Evolutionary conservation across 2,888 invertebrate species (phyloP).

Genomic region (Cheilosia variabilis): DNA sequence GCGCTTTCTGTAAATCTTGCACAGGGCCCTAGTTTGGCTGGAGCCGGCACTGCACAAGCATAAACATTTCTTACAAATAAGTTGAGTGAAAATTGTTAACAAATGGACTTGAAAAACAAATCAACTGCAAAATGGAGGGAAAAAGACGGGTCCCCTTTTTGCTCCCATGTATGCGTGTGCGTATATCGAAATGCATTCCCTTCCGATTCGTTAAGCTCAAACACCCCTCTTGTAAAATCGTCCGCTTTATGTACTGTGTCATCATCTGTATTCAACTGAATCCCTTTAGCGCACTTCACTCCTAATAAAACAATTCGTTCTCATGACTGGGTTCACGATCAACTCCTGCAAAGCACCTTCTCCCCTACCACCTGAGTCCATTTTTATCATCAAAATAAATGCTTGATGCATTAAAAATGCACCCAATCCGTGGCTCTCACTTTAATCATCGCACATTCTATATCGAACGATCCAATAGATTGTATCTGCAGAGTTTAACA

Average conservation of each 20-base stretch:
- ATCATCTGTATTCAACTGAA: slow-evolving; percentile 6
- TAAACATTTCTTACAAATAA: too few species aligned
- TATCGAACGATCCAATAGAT: slow-evolving; percentile 55
- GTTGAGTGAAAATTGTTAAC: too few species aligned
- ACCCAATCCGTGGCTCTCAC: neutral
- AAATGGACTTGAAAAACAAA: too few species aligned
- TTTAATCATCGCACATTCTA: slow-evolving; percentile 35
- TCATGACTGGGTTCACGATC: neutral
- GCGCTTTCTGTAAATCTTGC: too few species aligned
- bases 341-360: neutral
- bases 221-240: neutral
- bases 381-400: slow-evolving; percentile 28
- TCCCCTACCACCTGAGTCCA: too few species aligned
- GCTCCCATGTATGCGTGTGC: too few species aligned
- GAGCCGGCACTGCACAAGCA: too few species aligned
- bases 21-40: too few species aligned
- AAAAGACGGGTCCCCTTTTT: too few species aligned
- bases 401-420: slow-evolving; percentile 29
- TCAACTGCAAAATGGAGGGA: too few species aligned
- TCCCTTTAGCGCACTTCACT: slow-evolving; percentile 28
- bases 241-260: slow-evolving; percentile 22
- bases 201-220: too few species aligned
- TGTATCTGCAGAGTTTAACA: slow-evolving; percentile 59
- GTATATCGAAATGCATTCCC: too few species aligned
- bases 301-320: slow-evolving; percentile 35